Conservation (phyloP, 2,797 vertebrate species). For the Melanotaenia pygmaea region DNA sequence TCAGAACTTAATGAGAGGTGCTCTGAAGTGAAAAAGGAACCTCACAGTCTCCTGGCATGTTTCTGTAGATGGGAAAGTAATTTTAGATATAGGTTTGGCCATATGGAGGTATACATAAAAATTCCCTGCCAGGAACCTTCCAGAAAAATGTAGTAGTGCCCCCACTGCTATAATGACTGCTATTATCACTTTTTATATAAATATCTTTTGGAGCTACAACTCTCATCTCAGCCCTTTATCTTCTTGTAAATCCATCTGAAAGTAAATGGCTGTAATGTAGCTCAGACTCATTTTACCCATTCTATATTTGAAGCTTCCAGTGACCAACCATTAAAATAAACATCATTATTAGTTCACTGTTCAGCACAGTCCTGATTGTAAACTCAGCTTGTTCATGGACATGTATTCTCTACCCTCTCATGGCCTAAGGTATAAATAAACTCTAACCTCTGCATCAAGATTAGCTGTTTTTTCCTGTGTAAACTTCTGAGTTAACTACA, state of each 20-base stretch:
- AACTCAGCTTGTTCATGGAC: not conserved
- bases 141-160: too few relatives aligned
- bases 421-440: too few relatives aligned
- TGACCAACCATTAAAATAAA: not conserved
- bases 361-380: not conserved
- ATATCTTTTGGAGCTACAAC: not conserved
- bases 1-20: not conserved
- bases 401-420: too few relatives aligned
- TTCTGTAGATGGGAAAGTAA: not conserved
- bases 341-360: too few relatives aligned
- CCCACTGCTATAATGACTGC: too few relatives aligned
- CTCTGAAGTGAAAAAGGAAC: not conserved
- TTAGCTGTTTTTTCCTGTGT: too few relatives aligned
- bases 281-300: not conserved
- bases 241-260: not conserved
- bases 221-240: not conserved
- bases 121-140: not conserved
- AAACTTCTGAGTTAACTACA: too few relatives aligned
- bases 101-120: not conserved
- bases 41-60: not conserved
- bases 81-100: not conserved
- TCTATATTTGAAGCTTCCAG: not conserved
- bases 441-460: too few relatives aligned
- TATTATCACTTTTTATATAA: not conserved
- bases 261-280: not conserved